Percentiles rank a stretch among this genome's conserved stretches.
Evolutionary conservation across 2,888 invertebrate genomes (phyloP).

Genomic region (Rhagium mordax): DNA sequence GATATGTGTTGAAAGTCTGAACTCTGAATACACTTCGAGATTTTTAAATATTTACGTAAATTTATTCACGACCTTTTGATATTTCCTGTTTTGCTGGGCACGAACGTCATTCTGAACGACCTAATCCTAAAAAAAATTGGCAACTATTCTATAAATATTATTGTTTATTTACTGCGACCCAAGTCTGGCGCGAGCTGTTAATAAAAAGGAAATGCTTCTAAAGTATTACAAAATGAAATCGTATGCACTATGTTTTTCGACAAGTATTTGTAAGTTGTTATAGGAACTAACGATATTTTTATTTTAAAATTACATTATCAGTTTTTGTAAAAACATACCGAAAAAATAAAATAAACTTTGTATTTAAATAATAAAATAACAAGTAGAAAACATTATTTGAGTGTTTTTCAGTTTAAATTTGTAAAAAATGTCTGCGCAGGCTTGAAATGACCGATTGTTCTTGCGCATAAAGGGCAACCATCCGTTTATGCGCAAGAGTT

Average conservation of each 20-base stretch:
- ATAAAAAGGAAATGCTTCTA: background rate
- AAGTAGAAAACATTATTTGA: no score
- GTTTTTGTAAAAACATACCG: no score
- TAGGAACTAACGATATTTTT: no score
- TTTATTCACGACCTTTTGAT: slow-evolving; percentile 4
- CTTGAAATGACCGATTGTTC: no score
- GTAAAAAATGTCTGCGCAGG: no score
- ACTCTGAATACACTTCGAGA: background rate
- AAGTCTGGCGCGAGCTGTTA: background rate
- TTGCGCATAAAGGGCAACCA: no score
- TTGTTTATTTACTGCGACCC: background rate
- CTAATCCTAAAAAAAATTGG: slow-evolving; percentile 7
- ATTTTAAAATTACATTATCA: no score
- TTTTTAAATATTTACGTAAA: slow-evolving; percentile 15
- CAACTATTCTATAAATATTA: slow-evolving; percentile 11
- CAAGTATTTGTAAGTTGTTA: background rate
- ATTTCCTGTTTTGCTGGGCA: slow-evolving; percentile 8
- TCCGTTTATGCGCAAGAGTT: no score
- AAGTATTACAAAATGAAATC: background rate
- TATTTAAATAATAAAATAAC: no score
- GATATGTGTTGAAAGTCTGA: background rate
- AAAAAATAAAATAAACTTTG: no score
- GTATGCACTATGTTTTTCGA: background rate
- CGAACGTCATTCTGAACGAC: slow-evolving; percentile 6
- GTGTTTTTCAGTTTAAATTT: no score